Conservation (phyloP, 2,797 vertebrate species). For the Lepus oiostolus region DNA sequence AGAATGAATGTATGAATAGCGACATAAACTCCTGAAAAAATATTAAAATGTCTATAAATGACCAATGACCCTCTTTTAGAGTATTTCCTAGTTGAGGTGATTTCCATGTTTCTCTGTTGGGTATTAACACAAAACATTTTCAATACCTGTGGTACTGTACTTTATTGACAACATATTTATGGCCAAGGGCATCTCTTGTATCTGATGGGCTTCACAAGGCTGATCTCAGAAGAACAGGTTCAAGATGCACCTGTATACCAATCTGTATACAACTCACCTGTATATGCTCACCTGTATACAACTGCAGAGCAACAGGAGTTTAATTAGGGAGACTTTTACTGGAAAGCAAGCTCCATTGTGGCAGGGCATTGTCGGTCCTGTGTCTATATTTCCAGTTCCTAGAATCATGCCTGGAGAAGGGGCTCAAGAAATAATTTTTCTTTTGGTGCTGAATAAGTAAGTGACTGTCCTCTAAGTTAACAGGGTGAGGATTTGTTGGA, state of each 20-base stretch:
- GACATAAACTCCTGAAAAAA: not conserved
- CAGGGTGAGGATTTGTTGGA: not conserved
- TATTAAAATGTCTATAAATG: not conserved
- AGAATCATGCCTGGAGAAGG: not conserved
- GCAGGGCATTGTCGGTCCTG: not conserved
- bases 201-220: not conserved
- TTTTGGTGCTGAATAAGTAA: not conserved
- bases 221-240: not conserved
- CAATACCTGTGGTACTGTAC: not conserved
- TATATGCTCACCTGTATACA: not conserved
- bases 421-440: not conserved
- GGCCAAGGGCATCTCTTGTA: not conserved
- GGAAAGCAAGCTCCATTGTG: not conserved
- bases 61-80: slow-evolving; percentile 1
- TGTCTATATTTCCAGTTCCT: not conserved
- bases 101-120: not conserved
- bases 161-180: slow-evolving; percentile 5
- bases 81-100: not conserved
- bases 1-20: not conserved
- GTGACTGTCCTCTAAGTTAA: not conserved
- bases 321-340: not conserved
- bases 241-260: not conserved
- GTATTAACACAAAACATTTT: not conserved
- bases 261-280: too few relatives aligned
- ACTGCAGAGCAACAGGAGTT: not conserved